phyloP scores from a whole-genome alignment of 2,797 vertebrate species.

The Leucoraja ocellata region DNA sequence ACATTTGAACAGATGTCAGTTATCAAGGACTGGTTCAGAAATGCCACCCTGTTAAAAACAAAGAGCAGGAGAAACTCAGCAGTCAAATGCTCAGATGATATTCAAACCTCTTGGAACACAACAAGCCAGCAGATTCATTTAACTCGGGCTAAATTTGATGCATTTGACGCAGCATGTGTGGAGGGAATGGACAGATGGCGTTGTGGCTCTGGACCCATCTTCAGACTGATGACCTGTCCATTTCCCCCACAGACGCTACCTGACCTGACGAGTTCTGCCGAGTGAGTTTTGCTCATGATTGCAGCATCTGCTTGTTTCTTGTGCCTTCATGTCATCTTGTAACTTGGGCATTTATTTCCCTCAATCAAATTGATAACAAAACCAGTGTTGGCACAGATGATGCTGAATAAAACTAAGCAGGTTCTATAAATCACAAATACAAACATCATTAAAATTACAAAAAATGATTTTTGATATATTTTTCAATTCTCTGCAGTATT shows the following conservation, averaged over 20 bases:
- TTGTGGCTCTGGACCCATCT: too few species aligned
- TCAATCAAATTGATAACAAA: constrained; percentile 14
- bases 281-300: too few species aligned
- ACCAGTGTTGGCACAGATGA: background rate
- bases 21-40: constrained; percentile 21
- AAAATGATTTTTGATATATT: background rate
- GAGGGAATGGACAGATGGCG: too few species aligned
- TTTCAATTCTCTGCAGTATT: background rate
- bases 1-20: constrained; percentile 10
- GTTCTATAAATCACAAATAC: background rate
- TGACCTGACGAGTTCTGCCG: too few species aligned
- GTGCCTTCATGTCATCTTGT: background rate
- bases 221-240: too few species aligned
- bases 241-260: too few species aligned
- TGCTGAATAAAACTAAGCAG: background rate
- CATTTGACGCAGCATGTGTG: too few species aligned
- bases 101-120: background rate
- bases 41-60: background rate
- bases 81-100: background rate
- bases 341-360: background rate
- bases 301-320: too few species aligned
- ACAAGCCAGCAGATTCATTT: background rate
- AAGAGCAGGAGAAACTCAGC: too few species aligned
- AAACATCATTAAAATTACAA: background rate
- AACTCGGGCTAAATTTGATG: background rate